Conservation (phyloP, 2,797 vertebrate genomes). For the Eurystomus glaucurus region DNA sequence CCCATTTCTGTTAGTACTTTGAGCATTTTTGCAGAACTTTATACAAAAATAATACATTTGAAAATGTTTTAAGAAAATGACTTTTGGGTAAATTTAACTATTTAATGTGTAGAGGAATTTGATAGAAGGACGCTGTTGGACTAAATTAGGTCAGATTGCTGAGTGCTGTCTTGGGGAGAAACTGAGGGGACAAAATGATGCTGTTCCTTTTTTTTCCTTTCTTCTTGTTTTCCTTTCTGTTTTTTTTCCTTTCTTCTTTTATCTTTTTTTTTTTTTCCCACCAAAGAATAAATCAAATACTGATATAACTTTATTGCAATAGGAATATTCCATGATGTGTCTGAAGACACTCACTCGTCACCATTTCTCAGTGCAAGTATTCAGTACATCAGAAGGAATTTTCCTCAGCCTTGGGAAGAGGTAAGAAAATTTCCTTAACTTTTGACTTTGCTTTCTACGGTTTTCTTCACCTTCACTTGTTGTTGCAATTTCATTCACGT, state of each 20-base stretch:
- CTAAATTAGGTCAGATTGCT: neutral
- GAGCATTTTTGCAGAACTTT: neutral
- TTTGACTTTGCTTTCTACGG: neutral
- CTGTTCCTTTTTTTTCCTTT: neutral
- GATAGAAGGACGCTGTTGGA: neutral
- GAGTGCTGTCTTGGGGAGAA: neutral
- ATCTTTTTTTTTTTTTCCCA: neutral
- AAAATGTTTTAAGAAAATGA: neutral
- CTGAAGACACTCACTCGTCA: slow-evolving; percentile 86
- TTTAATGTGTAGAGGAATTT: neutral
- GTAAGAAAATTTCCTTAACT: slow-evolving; percentile 54
- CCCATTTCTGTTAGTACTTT: neutral
- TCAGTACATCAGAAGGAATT: slow-evolving; percentile 81
- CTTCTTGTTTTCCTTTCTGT: too few relatives aligned
- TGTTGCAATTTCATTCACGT: neutral
- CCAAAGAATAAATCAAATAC: neutral
- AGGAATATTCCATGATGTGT: slow-evolving; percentile 83
- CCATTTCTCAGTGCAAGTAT: slow-evolving; percentile 84
- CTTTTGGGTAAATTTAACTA: neutral
- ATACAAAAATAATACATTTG: neutral
- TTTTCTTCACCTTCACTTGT: neutral
- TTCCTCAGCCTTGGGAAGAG: slow-evolving; percentile 83
- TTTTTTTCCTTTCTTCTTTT: neutral
- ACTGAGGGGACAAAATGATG: neutral
- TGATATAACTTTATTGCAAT: neutral